These are phyloP conservation scores for Drosophila chauvacae DNA, from an alignment of 1,140 invertebrate genomes.

Conservation along the genomic window DNA sequence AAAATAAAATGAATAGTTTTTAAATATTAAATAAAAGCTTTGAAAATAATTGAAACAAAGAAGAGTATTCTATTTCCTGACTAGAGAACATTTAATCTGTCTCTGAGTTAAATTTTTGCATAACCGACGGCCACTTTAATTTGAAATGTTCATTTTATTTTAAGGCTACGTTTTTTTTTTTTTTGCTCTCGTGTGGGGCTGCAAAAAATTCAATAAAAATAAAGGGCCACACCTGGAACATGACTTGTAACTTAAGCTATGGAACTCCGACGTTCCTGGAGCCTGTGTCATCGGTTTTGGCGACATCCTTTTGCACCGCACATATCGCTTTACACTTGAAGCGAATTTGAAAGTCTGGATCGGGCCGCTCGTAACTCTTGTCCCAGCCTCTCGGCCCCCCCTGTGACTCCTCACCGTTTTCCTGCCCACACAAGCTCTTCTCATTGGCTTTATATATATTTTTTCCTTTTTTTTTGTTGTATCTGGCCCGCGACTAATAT, in stretches of 20 bases:
- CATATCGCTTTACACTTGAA: constrained; percentile 82
- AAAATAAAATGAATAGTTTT: background rate
- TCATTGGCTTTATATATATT: constrained; percentile 41
- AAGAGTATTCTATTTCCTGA: background rate
- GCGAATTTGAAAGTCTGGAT: constrained; percentile 79
- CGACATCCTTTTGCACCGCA: constrained; percentile 56
- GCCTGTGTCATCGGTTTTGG: constrained; percentile 60
- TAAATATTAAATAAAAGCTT: background rate
- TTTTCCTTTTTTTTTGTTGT: constrained; percentile 46
- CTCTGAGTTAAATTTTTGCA: background rate
- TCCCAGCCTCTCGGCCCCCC: constrained; percentile 12
- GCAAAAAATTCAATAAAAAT: constrained; percentile 34
- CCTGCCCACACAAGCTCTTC: constrained; percentile 41
- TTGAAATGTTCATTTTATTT: background rate
- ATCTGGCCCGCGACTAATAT: constrained; percentile 75
- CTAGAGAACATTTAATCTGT: background rate
- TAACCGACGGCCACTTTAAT: background rate
- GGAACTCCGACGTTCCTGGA: constrained; percentile 30
- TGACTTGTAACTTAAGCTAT: constrained; percentile 80
- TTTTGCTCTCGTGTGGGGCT: background rate
- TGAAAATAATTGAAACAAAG: background rate
- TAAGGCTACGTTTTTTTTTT: background rate
- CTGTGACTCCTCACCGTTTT: constrained; percentile 7
- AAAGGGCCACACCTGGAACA: constrained; percentile 59
- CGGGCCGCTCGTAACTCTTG: constrained; percentile 76